Evolutionary conservation across 2,113 vertebrate genomes (phyloP).

Genomic region (Craseonycteris thonglongyai): DNA sequence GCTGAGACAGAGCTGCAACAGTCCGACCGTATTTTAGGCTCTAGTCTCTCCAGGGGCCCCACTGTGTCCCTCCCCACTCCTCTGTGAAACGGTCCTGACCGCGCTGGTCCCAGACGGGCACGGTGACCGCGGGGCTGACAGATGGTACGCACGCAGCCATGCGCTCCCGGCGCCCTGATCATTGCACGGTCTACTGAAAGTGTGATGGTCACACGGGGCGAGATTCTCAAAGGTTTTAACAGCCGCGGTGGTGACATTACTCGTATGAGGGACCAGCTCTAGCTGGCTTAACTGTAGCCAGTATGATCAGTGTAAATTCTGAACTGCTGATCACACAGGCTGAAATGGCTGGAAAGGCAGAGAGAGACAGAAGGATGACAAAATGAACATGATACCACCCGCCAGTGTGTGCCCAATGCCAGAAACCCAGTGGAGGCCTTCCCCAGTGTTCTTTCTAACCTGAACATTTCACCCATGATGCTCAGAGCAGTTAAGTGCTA

Average conservation of each 20-base stretch:
- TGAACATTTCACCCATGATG: not conserved
- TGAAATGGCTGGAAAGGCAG: not conserved
- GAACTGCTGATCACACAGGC: not conserved
- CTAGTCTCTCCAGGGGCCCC: not conserved
- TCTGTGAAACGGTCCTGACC: not conserved
- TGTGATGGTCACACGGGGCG: not conserved
- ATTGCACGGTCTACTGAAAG: constrained; percentile 20
- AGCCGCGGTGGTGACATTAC: not conserved
- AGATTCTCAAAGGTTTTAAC: not conserved
- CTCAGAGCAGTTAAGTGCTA: not conserved
- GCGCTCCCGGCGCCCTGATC: not conserved
- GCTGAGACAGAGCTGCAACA: not conserved
- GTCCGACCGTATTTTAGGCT: not conserved
- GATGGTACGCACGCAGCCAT: not conserved
- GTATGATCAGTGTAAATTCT: not conserved
- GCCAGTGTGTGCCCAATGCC: rapidly evolving
- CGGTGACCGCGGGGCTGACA: constrained; percentile 41
- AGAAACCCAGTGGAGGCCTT: not conserved
- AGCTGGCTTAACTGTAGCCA: not conserved
- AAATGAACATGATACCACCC: not conserved
- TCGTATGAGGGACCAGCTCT: not conserved
- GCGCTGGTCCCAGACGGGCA: not conserved
- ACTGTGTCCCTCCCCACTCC: rapidly evolving
- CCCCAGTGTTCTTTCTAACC: not conserved
- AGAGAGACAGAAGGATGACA: not conserved